phyloP scores from a whole-genome alignment of 2,113 vertebrate genomes.

The Gymnogyps californianus region DNA sequence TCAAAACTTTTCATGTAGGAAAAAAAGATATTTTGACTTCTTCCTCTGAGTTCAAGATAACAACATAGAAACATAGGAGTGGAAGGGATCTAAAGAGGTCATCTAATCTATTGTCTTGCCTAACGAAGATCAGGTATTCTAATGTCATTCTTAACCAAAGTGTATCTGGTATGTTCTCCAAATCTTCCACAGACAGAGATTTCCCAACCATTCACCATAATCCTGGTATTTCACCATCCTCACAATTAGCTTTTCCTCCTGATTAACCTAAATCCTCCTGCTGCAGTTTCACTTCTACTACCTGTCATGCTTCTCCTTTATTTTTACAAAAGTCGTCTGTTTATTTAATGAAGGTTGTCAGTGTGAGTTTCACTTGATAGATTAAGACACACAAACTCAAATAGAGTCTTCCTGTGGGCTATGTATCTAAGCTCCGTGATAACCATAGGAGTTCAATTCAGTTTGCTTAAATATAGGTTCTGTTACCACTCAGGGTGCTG shows the following conservation, averaged over 20 bases:
- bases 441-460: not conserved
- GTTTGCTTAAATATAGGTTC: not conserved
- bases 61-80: not conserved
- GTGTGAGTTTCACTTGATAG: not conserved
- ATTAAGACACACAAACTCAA: not conserved
- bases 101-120: not conserved
- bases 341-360: not conserved
- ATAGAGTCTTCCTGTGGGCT: not conserved
- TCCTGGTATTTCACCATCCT: not conserved
- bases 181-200: not conserved
- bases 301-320: fast-evolving
- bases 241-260: not conserved
- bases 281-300: not conserved
- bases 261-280: not conserved
- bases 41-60: not conserved
- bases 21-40: not conserved
- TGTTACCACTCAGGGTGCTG: not conserved
- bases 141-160: not conserved
- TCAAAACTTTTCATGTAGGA: fast-evolving
- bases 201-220: not conserved
- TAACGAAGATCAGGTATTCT: not conserved
- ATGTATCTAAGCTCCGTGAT: not conserved
- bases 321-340: not conserved
- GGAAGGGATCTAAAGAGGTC: not conserved
- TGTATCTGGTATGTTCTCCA: not conserved